phyloP scores from a whole-genome alignment of 2,888 invertebrate species.

The Lampropteryx suffumata region DNA sequence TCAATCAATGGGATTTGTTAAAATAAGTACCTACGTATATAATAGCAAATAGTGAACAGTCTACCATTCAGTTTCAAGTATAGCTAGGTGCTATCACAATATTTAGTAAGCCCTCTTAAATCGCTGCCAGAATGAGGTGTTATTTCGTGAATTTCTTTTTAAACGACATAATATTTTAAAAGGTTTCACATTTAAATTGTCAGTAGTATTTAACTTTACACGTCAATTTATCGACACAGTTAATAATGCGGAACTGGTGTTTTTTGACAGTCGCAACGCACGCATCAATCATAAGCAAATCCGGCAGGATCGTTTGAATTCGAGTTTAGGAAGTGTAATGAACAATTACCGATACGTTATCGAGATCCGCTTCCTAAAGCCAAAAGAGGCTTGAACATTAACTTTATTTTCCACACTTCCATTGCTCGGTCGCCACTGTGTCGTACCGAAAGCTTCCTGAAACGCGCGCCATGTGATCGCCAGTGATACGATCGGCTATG shows the following conservation, averaged over 20 bases:
- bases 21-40: too few species aligned
- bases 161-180: too few species aligned
- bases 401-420: conserved; percentile 27
- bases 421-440: conserved; percentile 32
- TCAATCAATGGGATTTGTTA: too few species aligned
- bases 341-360: conserved; percentile 64
- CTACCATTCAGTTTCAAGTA: too few species aligned
- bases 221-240: conserved; percentile 47
- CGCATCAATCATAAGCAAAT: conserved; percentile 67
- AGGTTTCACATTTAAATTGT: too few species aligned
- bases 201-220: neutral
- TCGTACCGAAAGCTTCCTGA: conserved; percentile 32
- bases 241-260: conserved; percentile 69
- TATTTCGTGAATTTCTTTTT: too few species aligned
- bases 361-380: conserved; percentile 73
- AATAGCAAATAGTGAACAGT: too few species aligned
- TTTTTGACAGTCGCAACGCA: conserved; percentile 46
- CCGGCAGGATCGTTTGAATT: conserved; percentile 70
- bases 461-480: conserved; percentile 48
- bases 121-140: too few species aligned
- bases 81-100: too few species aligned
- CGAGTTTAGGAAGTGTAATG: conserved; percentile 72
- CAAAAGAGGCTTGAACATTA: conserved; percentile 35
- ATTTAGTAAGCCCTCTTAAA: too few species aligned
- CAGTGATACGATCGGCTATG: conserved; percentile 48